A percentile compares a stretch with the other conserved stretches of the same genome.
These are phyloP conservation scores for Acrocephalus arundinaceus DNA, from an alignment of 2,113 vertebrate species.

Conservation along the genomic window DNA sequence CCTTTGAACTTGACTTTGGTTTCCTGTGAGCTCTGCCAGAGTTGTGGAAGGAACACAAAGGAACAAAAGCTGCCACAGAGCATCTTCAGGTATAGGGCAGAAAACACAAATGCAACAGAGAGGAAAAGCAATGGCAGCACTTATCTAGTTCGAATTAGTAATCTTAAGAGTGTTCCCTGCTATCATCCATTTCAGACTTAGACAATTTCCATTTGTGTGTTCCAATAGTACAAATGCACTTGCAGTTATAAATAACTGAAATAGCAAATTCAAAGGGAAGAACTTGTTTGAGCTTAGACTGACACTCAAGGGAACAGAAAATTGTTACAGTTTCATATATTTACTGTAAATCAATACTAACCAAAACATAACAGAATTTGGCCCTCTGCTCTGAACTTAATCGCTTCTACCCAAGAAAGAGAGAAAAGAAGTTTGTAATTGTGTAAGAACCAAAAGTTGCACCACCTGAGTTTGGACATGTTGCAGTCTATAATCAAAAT, in stretches of 20 bases:
- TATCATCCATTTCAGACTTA: neutral
- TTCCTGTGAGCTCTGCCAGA: neutral
- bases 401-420: neutral
- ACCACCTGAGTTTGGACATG: neutral
- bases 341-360: neutral
- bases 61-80: neutral
- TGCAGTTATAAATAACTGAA: neutral
- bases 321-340: neutral
- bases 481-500: neutral
- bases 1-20: neutral
- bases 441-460: neutral
- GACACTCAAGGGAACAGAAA: neutral
- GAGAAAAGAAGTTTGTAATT: neutral
- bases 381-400: neutral
- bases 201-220: neutral
- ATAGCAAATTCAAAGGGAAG: neutral
- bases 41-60: rapidly evolving
- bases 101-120: neutral
- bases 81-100: neutral
- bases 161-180: neutral
- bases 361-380: neutral
- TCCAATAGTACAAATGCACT: neutral
- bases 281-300: neutral
- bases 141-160: neutral
- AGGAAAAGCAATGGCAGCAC: neutral